Conservation (phyloP, 2,797 vertebrate species). For the Megalops cyprinoides region DNA sequence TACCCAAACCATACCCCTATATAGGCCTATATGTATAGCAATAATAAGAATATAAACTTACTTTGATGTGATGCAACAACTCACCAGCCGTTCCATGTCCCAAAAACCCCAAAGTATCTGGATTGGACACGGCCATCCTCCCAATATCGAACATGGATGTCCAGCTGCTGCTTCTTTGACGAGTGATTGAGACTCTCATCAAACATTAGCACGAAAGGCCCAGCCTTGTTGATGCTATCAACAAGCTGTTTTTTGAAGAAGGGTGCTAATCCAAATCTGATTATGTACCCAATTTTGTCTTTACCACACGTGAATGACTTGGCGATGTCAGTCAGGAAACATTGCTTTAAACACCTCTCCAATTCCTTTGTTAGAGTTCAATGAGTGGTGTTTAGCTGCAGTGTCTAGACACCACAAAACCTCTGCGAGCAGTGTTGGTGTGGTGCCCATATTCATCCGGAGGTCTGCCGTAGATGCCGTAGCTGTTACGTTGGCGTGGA, state of each 20-base stretch:
- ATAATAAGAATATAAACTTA: too few species aligned
- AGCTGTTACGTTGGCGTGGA: constrained; percentile 7
- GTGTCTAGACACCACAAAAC: constrained; percentile 20
- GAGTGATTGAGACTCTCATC: too few species aligned
- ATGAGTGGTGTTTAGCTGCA: constrained; percentile 18
- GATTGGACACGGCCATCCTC: constrained; percentile 31
- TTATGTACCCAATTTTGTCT: neutral
- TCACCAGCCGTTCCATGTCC: constrained; percentile 35
- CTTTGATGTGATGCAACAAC: constrained; percentile 34
- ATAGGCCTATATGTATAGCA: too few species aligned
- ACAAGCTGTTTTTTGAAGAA: constrained; percentile 1
- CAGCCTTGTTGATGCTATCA: too few species aligned
- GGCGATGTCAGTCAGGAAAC: constrained; percentile 6
- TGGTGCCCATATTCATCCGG: neutral
- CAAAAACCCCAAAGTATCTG: constrained; percentile 38
- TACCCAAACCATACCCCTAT: too few species aligned
- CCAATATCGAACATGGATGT: too few species aligned
- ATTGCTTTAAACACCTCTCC: neutral
- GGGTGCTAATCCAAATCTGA: neutral
- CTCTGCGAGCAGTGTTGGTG: constrained; percentile 15
- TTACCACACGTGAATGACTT: neutral
- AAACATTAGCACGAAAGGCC: too few species aligned
- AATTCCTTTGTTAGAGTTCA: constrained; percentile 7
- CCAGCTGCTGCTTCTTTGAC: too few species aligned
- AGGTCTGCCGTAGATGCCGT: neutral